Evolutionary conservation across 2,113 vertebrate species (phyloP).

Genomic region (Zosterops japonicus): DNA sequence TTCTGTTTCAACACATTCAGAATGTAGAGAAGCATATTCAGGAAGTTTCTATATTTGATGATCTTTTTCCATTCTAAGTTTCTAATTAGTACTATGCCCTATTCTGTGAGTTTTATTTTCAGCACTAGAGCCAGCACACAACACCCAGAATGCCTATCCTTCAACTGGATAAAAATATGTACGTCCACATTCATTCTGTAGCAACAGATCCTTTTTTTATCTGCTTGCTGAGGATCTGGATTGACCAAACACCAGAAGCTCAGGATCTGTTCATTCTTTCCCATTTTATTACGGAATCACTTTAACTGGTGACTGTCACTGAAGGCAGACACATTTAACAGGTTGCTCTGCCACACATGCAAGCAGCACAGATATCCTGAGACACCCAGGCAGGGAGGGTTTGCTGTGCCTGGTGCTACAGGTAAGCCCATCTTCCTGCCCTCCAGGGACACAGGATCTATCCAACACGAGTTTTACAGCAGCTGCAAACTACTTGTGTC

Average conservation of each 20-base stretch:
- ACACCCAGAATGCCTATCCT: conserved; percentile 42
- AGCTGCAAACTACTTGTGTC: neutral
- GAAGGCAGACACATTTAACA: neutral
- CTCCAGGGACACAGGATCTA: neutral
- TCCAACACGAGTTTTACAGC: neutral
- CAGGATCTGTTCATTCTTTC: neutral
- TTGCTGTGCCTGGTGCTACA: neutral
- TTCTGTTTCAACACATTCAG: conserved; percentile 49
- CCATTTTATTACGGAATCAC: neutral
- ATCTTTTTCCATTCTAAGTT: conserved; percentile 63
- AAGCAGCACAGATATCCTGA: neutral
- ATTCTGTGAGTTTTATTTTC: conserved; percentile 64
- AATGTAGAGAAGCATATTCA: conserved; percentile 47
- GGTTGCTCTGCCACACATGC: neutral
- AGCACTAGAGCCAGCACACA: conserved; percentile 52
- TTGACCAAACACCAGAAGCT: neutral
- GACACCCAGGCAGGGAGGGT: neutral
- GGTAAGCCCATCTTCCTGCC: neutral
- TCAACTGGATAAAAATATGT: conserved; percentile 6
- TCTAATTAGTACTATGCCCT: conserved; percentile 61
- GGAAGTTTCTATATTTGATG: conserved; percentile 68
- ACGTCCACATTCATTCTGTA: neutral
- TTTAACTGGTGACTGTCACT: neutral
- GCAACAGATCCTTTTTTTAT: conserved; percentile 40
- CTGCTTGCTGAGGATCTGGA: neutral